Base-by-base conservation (phyloP, 2,888 invertebrate genomes). In the Biston betularia region DNA sequence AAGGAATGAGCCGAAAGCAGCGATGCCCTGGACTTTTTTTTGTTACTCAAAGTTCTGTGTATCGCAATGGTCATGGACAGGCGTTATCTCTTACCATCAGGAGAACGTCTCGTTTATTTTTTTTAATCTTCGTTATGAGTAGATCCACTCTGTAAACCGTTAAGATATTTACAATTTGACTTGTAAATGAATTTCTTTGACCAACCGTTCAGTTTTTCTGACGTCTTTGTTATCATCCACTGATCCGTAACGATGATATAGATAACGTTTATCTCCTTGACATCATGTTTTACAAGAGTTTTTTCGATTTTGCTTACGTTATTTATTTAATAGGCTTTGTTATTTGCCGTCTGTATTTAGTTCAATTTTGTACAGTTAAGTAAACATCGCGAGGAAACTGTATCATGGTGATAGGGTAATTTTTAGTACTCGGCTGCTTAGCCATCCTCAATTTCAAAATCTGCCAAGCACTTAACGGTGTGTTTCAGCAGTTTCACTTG, bases 131-230 rank as follows among this genome's bases (percentile, higher is more conserved):
- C 3, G 14, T 46, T 14, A 15, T 7, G n/a, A 44, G n/a, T n/a
- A 3, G 12, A 6, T 3, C n/a, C 44, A n/a, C 1, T 2, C 12
- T 44, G 44, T 44, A 44, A 42, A 44, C n/a, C 45, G 44, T 55
- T 48, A 11, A 35, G 34, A 12, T 44, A 10, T 35, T 46, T 52
- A 44, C n/a, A 38, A 63, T 63, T 54, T 64, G 42, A 59, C 46
- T 54, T 54, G 42, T 59, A 58, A 54, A 53, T 54, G 11, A 40
- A 48, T 33, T 44, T 44, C 44, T 59, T 67, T 69, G 50, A 42
- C 33, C 55, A 60, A 68, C 74, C 70, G 78, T 68, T 76, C 73
- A 74, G 59, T 73, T 70, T 72, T 71, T 73, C 44, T 72, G 72
- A 65, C 70, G 54, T 63, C 69, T 50, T 67, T 63, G 48, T 65